Percentiles rank a stretch among this genome's conserved stretches.
Conservation (phyloP, 2,797 vertebrate genomes). For the Molossus molossus region DNA sequence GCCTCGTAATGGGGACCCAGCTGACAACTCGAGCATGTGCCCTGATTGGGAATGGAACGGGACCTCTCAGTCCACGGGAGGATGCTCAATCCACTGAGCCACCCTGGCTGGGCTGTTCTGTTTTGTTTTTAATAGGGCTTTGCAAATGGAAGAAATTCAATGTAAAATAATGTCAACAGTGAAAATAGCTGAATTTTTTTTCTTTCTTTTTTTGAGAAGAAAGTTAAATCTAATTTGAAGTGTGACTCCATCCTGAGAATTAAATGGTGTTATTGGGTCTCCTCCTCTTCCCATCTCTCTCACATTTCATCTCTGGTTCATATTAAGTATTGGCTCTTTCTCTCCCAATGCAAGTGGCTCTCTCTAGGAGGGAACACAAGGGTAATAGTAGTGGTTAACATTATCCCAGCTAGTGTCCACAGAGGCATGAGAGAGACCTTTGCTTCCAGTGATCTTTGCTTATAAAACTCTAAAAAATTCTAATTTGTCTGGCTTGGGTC, state of each 20-base stretch:
- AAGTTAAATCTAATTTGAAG: neutral
- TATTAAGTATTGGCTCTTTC: neutral
- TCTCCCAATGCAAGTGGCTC: neutral
- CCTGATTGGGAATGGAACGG: too few relatives aligned
- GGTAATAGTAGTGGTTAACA: neutral
- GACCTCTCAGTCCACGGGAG: too few relatives aligned
- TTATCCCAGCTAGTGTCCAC: neutral
- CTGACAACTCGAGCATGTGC: too few relatives aligned
- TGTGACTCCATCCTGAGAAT: neutral
- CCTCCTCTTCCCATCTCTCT: neutral
- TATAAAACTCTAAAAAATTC: slow-evolving; percentile 11
- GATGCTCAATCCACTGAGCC: too few relatives aligned
- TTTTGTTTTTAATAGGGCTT: slow-evolving; percentile 19
- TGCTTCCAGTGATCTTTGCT: neutral
- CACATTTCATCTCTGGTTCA: neutral
- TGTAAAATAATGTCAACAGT: slow-evolving; percentile 3
- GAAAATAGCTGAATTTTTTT: slow-evolving; percentile 39
- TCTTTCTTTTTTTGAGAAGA: slow-evolving; percentile 35
- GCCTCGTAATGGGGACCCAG: too few relatives aligned
- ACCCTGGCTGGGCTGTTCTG: too few relatives aligned
- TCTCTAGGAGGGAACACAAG: neutral
- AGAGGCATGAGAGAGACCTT: neutral
- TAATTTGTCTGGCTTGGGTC: neutral
- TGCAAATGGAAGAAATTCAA: neutral
- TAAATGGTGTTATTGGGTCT: neutral